Conservation (phyloP, 2,797 vertebrate genomes). For the Falco novaeseelandiae region DNA sequence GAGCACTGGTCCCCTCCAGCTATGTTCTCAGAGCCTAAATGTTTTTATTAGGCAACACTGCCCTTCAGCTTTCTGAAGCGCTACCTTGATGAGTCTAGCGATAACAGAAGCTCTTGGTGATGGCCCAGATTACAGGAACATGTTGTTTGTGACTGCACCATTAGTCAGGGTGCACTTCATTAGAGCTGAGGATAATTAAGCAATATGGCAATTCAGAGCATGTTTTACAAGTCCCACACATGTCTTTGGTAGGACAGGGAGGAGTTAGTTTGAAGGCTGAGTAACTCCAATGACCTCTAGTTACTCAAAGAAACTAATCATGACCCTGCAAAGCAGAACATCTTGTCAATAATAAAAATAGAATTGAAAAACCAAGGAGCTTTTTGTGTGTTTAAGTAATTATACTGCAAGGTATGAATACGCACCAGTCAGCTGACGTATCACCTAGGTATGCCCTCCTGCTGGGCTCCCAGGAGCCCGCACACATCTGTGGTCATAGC, state of each 20-base stretch:
- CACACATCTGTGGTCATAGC: neutral
- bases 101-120: slow-evolving; percentile 52
- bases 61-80: slow-evolving; percentile 29
- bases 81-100: slow-evolving; percentile 19
- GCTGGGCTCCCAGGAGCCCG: neutral
- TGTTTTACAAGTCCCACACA: slow-evolving; percentile 54
- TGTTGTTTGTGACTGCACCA: slow-evolving; percentile 56
- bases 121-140: slow-evolving; percentile 39
- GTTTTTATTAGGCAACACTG: neutral
- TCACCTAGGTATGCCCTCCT: neutral
- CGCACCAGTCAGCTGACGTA: neutral
- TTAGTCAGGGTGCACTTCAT: slow-evolving; percentile 64
- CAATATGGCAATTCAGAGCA: slow-evolving; percentile 40
- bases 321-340: slow-evolving; percentile 11
- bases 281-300: slow-evolving; percentile 31
- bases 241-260: neutral
- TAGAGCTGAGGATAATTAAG: slow-evolving; percentile 65
- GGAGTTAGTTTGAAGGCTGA: slow-evolving; percentile 1
- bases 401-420: neutral
- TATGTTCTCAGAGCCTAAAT: neutral
- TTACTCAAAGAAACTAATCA: slow-evolving; percentile 42
- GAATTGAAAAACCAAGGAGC: slow-evolving; percentile 17
- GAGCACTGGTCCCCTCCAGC: neutral
- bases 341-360: slow-evolving; percentile 17
- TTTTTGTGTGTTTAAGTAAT: neutral